Base-by-base conservation (phyloP, 2,797 vertebrate species). In the Capromys pilorides region DNA sequence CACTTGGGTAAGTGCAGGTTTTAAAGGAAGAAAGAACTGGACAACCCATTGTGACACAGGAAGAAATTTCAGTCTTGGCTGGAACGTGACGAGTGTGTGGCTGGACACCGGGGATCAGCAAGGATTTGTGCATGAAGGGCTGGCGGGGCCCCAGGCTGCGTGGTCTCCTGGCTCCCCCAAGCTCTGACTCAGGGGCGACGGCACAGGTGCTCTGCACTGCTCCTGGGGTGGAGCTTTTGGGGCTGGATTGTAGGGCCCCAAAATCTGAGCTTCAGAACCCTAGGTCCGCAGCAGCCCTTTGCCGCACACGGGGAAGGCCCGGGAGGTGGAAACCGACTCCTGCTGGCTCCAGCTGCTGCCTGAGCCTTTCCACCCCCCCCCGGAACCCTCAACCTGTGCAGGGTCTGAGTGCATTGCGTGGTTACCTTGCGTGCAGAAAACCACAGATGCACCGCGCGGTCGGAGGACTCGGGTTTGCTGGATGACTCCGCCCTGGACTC, bases 61-160 rank as follows among this genome's bases (percentile, higher is more conserved):
- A 36, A 11, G 5, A 24, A 81, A 67, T 88, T 64, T 54, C 28
- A 51, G 10, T 57, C 21, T 78, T 36, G 11, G 8, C 14, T 36
- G 67, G 24, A 16, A 91, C 36, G 14, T 5, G 14, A 13, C 18
- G 19, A 16, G 7, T 19, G 9, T 19, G 21, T 71, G 31, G 4
- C 31, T 13, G 13, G 11, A 3, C 12, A 16, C 31, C 24, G 41
- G 5, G 9, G 8, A 6, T 67, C 64, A 36, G 13, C 31, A 64
- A 21, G 59, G 31, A 33, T 1, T 9, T 28, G 7, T 54, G 7
- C 31, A 6, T 3, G 41, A 64, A 39, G 18, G 28, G 4, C 9
- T 18, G 2, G 59, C 51, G 39, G 8, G 2, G 24, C 18, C 22
- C 2, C 2, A 31, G 0, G 16, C 26, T 14, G 49, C 3, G 5